Evolutionary conservation across 2,797 vertebrate species (phyloP).

Genomic region (Peromyscus nudipes): DNA sequence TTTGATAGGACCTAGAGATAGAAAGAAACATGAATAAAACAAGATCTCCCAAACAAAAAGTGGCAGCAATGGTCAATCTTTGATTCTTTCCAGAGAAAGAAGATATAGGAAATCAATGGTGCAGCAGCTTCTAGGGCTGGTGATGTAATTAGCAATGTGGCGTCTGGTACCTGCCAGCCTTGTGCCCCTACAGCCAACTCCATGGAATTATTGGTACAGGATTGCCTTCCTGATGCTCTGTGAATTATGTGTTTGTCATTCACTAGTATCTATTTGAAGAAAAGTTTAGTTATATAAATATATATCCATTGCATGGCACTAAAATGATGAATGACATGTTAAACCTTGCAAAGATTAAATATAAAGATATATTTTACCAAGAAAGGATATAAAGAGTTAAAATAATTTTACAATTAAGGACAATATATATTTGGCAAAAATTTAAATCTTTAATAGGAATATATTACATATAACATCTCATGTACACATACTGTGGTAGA

Average conservation of each 20-base stretch:
- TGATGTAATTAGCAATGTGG: not conserved
- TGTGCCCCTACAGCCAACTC: not conserved
- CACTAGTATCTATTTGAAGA: not conserved
- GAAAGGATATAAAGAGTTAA: not conserved
- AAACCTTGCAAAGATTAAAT: not conserved
- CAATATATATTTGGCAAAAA: not conserved
- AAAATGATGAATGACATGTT: not conserved
- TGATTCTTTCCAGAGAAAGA: not conserved
- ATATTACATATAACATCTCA: not conserved
- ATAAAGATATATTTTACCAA: not conserved
- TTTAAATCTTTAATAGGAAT: not conserved
- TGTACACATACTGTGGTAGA: not conserved
- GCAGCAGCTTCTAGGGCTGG: not conserved
- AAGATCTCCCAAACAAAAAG: not conserved
- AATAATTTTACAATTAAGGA: not conserved
- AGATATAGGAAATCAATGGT: not conserved
- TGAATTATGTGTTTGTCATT: not conserved
- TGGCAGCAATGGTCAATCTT: not conserved
- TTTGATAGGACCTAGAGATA: not conserved
- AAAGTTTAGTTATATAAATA: not conserved
- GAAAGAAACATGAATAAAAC: not conserved
- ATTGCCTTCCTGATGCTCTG: not conserved
- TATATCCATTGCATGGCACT: not conserved
- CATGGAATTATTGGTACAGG: not conserved
- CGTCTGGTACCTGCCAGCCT: not conserved